phyloP scores from a whole-genome alignment of 2,797 vertebrate genomes.

The Microhierax caerulescens region DNA sequence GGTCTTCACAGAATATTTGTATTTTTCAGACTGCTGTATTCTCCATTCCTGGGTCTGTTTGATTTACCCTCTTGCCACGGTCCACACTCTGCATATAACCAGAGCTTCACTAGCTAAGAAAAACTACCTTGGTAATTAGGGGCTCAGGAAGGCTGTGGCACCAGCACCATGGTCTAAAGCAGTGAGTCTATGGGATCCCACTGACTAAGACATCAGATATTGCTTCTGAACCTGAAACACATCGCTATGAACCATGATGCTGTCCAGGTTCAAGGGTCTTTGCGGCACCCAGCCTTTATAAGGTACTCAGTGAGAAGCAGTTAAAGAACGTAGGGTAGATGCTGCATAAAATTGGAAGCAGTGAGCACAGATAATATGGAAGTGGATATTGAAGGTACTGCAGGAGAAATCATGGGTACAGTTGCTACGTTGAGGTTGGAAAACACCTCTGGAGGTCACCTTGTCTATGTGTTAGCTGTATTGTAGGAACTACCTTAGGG shows the following conservation, averaged over 20 bases:
- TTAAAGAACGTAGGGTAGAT: background rate
- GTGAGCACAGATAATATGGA: background rate
- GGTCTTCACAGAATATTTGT: background rate
- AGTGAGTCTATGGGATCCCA: background rate
- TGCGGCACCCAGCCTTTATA: background rate
- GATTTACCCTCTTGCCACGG: background rate
- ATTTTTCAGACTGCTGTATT: background rate
- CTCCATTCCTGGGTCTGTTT: background rate
- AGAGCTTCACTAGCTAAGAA: background rate
- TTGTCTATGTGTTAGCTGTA: background rate
- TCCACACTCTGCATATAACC: background rate
- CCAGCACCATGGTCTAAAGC: background rate
- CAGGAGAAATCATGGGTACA: background rate
- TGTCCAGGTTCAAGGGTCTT: background rate
- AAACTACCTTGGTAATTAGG: background rate
- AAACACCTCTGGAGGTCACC: background rate
- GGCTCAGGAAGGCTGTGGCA: background rate
- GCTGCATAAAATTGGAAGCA: background rate
- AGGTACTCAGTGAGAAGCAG: background rate
- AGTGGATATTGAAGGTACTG: background rate
- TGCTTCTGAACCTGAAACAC: background rate
- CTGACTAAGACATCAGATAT: background rate
- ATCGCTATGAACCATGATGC: background rate
- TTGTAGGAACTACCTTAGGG: background rate
- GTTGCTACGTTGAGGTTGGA: background rate